A percentile compares a stretch with the other conserved stretches of the same genome.
phyloP scores from a whole-genome alignment of 2,888 invertebrate genomes.

The Drosophila incognita region DNA sequence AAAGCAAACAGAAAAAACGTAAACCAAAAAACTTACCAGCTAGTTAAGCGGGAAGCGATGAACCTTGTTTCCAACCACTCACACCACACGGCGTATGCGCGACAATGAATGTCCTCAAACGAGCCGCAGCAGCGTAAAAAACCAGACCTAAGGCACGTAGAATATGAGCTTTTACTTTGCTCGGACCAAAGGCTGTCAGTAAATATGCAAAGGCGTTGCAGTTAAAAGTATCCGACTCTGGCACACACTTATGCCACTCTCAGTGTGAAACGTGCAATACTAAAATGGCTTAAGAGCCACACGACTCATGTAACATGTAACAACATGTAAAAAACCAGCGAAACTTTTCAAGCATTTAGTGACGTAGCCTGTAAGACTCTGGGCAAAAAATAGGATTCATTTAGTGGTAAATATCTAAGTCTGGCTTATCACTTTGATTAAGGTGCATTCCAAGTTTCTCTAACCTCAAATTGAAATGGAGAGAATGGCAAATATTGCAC shows the following conservation, averaged over 20 bases:
- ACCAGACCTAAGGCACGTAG: conserved; percentile 38
- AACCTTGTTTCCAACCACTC: conserved; percentile 42
- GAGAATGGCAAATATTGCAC: background rate
- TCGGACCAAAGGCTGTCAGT: conserved; percentile 23
- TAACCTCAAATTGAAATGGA: background rate
- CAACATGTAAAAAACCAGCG: background rate
- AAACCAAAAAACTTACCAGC: conserved; percentile 27
- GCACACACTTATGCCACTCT: background rate
- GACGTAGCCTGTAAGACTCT: no score
- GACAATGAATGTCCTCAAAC: conserved; percentile 50
- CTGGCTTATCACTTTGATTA: background rate
- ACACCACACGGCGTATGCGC: conserved; percentile 52
- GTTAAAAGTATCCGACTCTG: background rate
- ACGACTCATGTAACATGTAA: no score
- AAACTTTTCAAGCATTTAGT: background rate
- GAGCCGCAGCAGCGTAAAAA: conserved; percentile 8
- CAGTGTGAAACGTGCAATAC: background rate
- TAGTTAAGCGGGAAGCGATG: conserved; percentile 64
- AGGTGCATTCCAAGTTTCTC: background rate
- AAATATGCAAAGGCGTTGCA: background rate
- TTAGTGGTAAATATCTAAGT: background rate
- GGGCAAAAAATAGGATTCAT: background rate
- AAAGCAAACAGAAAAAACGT: conserved; percentile 17
- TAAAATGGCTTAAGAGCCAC: background rate
- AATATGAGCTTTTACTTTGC: conserved; percentile 30